Evolutionary conservation across 2,888 invertebrate species (phyloP).

Genomic region (Tiliacea citrago): DNA sequence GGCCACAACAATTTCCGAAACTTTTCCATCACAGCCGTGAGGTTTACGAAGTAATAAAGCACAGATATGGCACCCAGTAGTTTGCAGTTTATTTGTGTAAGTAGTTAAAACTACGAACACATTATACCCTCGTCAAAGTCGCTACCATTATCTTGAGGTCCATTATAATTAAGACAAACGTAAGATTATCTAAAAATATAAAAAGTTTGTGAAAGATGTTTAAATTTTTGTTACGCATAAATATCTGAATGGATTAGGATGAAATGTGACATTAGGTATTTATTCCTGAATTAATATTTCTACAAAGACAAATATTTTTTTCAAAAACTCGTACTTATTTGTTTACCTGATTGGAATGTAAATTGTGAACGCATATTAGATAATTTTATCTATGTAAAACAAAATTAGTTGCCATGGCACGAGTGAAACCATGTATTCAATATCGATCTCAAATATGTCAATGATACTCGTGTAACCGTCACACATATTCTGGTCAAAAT

Average conservation of each 20-base stretch:
- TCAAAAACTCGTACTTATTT: not conserved
- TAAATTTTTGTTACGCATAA: not conserved
- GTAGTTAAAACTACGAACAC: not conserved
- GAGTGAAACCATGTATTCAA: too few species aligned
- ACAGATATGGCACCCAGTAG: not conserved
- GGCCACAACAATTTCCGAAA: slow-evolving; percentile 26
- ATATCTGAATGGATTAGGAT: not conserved
- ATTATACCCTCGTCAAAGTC: not conserved
- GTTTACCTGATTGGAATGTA: not conserved
- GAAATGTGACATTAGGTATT: too few species aligned
- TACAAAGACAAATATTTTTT: not conserved
- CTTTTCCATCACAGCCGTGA: not conserved
- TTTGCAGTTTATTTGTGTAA: not conserved
- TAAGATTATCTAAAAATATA: not conserved
- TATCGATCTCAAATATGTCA: not conserved
- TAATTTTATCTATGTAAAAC: not conserved
- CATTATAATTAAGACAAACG: not conserved
- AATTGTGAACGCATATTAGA: not conserved
- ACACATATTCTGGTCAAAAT: slow-evolving; percentile 6
- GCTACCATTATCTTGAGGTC: not conserved
- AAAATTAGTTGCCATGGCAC: not conserved
- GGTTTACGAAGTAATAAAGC: slow-evolving; percentile 3
- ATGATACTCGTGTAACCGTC: not conserved
- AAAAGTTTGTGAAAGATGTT: not conserved
- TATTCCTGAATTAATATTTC: not conserved